Base-by-base conservation (phyloP, 2,888 invertebrate species). In the Aphrophora alni region DNA sequence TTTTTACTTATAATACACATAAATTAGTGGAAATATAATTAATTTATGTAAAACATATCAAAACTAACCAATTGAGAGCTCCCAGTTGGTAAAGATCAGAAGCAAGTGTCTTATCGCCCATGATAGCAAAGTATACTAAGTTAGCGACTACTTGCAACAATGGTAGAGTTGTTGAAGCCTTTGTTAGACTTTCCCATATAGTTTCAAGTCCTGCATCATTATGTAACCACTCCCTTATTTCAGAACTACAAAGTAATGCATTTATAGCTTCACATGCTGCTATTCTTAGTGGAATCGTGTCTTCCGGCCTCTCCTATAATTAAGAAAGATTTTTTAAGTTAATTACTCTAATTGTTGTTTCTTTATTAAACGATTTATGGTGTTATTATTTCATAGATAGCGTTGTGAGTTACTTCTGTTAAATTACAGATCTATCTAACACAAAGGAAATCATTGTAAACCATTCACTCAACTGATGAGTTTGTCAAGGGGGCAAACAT, bases 231-330 rank as follows among this genome's bases (percentile, higher is more conserved):
- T 59, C 25, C 7, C 74, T n/a, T 1, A 74, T 38, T 26, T 25
- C 25, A 17, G 68, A 33, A 10, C 74, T 69, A n/a, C 68, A n/a
- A 14, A 79, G 24, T 14, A 79, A 74, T 14, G 74, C 25, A 38
- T 72, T 72, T 24, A 79, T n/a, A 17, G 74, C 68, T 21, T 74
- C 74, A 79, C 78, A 74, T 12, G 74, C 78, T 14, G 78, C 73
- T 38, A 79, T 21, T 69, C 74, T 79, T 21, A 79, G 74, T 21
- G 73, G 28, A 14, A 33, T 27, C 0, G 78, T 79, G 68, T 79
- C 78, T 26, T 79, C 74, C 51, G 59, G 33, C 10, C 59, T 68
- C 10, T 79, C 78, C 78, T 78, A 14, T 21, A 44, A 33, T 33
- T 33, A 33, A 33, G 33, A 33, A 8, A 33, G 3, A 33, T 33